phyloP scores from a whole-genome alignment of 2,113 vertebrate genomes.

The Coptodon rendalli region DNA sequence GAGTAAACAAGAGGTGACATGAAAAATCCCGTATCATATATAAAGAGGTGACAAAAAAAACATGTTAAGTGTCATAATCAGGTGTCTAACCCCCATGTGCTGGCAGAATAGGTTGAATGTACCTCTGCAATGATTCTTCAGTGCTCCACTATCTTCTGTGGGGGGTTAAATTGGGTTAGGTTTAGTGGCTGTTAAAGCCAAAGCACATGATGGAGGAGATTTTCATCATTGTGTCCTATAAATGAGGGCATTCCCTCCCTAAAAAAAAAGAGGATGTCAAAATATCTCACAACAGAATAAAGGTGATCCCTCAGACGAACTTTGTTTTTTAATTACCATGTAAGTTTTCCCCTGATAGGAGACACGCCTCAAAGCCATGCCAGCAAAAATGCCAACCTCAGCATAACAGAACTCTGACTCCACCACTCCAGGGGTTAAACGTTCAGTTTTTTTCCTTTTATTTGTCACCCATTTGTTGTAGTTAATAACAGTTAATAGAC shows the following conservation, averaged over 20 bases:
- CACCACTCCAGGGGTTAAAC: neutral
- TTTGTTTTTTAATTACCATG: neutral
- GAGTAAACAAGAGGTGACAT: neutral
- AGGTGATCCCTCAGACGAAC: neutral
- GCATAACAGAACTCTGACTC: neutral
- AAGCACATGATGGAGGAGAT: neutral
- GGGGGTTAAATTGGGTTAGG: neutral
- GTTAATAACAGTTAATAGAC: neutral
- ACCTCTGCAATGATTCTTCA: neutral
- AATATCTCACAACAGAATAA: neutral
- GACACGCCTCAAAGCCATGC: rapidly evolving
- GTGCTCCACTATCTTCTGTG: neutral
- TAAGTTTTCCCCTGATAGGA: neutral
- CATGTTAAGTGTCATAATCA: neutral
- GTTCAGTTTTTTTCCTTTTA: neutral
- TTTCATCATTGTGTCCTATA: neutral
- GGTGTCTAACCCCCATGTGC: neutral
- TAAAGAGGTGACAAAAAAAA: neutral
- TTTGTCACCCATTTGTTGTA: neutral
- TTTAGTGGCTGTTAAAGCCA: neutral
- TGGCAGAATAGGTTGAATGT: neutral
- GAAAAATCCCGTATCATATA: neutral
- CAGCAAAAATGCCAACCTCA: neutral
- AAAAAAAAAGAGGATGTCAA: neutral
- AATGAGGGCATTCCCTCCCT: neutral